Conservation (phyloP, 2,113 vertebrate genomes). For the Neomonachus schauinslandi region DNA sequence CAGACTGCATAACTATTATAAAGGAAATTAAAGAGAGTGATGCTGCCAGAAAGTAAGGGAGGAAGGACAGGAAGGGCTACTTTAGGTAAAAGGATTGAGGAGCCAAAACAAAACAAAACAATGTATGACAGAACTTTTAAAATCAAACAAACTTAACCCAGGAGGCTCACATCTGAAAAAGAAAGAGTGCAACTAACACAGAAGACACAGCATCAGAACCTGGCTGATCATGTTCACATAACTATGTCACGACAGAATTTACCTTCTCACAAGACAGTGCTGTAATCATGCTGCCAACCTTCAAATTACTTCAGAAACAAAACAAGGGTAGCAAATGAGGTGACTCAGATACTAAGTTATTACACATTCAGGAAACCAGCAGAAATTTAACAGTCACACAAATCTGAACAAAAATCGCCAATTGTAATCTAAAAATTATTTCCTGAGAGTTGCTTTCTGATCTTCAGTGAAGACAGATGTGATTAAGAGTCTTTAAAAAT, state of each 20-base stretch:
- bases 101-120: background rate
- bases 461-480: background rate
- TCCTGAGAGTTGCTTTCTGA: slow-evolving; percentile 24
- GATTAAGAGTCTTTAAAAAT: slow-evolving; percentile 16
- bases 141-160: background rate
- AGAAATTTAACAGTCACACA: slow-evolving; percentile 44
- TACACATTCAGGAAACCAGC: slow-evolving; percentile 34
- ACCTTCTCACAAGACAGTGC: background rate
- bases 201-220: background rate
- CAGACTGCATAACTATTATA: background rate
- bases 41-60: too few species aligned
- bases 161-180: background rate
- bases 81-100: background rate
- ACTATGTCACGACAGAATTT: background rate
- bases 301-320: slow-evolving; percentile 46
- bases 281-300: background rate
- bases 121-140: background rate
- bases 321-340: background rate
- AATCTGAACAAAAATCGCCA: slow-evolving; percentile 50
- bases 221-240: background rate
- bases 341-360: slow-evolving; percentile 3
- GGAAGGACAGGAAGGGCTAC: background rate
- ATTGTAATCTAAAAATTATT: slow-evolving; percentile 44
- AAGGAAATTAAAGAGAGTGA: background rate
- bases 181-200: background rate